phyloP scores from a whole-genome alignment of 2,888 invertebrate species.

The Ichneumon xanthorius region DNA sequence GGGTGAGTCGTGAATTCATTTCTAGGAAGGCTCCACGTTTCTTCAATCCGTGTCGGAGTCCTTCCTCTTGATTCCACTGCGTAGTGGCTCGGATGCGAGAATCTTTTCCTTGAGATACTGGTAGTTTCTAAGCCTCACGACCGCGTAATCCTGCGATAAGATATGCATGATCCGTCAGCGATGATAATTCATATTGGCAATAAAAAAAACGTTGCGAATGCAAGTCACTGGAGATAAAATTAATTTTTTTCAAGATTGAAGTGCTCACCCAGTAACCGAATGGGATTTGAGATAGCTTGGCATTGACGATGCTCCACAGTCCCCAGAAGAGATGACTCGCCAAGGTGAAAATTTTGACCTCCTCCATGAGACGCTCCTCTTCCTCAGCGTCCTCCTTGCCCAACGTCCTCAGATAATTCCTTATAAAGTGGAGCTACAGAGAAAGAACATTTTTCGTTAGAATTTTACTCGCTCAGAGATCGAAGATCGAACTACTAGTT shows the following conservation, averaged over 20 bases:
- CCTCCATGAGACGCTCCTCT: slow-evolving; percentile 89
- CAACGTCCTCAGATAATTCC: slow-evolving; percentile 82
- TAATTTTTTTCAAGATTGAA: neutral
- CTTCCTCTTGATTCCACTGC: slow-evolving; percentile 71
- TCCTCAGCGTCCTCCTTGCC: slow-evolving; percentile 85
- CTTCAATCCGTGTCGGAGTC: slow-evolving; percentile 72
- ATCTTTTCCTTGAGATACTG: slow-evolving; percentile 87
- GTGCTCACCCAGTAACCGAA: slow-evolving; percentile 96
- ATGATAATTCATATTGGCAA: neutral
- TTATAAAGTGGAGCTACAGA: slow-evolving; percentile 84
- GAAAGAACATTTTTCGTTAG: slow-evolving; percentile 66
- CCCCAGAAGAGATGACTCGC: slow-evolving; percentile 98
- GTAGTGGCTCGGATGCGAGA: slow-evolving; percentile 69
- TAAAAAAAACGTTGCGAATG: neutral
- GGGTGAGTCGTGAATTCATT: slow-evolving; percentile 62
- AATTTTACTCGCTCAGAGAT: slow-evolving; percentile 62
- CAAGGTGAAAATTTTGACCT: slow-evolving; percentile 93
- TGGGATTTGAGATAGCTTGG: slow-evolving; percentile 94
- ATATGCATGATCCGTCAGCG: slow-evolving; percentile 28
- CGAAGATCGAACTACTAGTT: slow-evolving; percentile 47
- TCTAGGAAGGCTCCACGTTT: slow-evolving; percentile 41
- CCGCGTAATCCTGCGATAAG: slow-evolving; percentile 88
- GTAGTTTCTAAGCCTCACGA: slow-evolving; percentile 88
- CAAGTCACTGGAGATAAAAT: neutral
- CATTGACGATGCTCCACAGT: slow-evolving; percentile 96